Percentiles rank a stretch among this genome's conserved stretches.
phyloP scores from a whole-genome alignment of 2,888 invertebrate genomes.

The Campopleginae sp. region DNA sequence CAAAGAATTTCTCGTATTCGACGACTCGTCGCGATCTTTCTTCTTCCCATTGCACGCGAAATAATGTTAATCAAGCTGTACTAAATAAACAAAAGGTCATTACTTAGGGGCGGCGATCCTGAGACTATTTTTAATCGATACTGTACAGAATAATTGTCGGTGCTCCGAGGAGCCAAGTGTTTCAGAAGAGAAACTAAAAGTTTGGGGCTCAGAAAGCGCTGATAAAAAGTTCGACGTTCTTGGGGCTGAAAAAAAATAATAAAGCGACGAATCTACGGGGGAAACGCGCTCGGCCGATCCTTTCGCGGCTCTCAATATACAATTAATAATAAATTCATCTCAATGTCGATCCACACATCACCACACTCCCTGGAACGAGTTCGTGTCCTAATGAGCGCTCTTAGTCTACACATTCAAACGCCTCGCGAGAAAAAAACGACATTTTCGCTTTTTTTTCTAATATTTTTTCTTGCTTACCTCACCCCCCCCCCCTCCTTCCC shows the following conservation, averaged over 20 bases:
- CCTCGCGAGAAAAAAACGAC: constrained; percentile 57
- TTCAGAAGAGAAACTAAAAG: background rate
- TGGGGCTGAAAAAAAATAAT: constrained; percentile 19
- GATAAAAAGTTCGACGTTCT: background rate
- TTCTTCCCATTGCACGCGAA: background rate
- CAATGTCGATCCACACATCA: constrained; percentile 55
- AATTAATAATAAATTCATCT: constrained; percentile 49
- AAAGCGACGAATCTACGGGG: constrained; percentile 18
- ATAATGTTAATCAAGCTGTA: constrained; percentile 5
- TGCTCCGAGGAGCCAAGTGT: constrained; percentile 21
- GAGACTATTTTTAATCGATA: constrained; percentile 43
- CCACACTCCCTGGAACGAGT: constrained; percentile 37
- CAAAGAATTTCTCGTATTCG: constrained; percentile 9
- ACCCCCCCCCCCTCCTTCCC: constrained; percentile 35
- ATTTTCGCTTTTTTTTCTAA: constrained; percentile 38
- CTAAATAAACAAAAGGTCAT: constrained; percentile 9
- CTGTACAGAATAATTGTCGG: constrained; percentile 58
- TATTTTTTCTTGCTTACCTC: constrained; percentile 10
- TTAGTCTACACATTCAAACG: constrained; percentile 54
- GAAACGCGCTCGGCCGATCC: constrained; percentile 31
- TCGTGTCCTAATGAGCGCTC: constrained; percentile 48
- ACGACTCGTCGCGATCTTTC: background rate
- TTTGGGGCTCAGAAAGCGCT: too few relatives aligned
- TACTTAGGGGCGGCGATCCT: constrained; percentile 19
- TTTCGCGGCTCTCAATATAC: constrained; percentile 25